A percentile compares a stretch with the other conserved stretches of the same genome.
Conservation (phyloP, 2,113 vertebrate species). For the Dascyllus trimaculatus region DNA sequence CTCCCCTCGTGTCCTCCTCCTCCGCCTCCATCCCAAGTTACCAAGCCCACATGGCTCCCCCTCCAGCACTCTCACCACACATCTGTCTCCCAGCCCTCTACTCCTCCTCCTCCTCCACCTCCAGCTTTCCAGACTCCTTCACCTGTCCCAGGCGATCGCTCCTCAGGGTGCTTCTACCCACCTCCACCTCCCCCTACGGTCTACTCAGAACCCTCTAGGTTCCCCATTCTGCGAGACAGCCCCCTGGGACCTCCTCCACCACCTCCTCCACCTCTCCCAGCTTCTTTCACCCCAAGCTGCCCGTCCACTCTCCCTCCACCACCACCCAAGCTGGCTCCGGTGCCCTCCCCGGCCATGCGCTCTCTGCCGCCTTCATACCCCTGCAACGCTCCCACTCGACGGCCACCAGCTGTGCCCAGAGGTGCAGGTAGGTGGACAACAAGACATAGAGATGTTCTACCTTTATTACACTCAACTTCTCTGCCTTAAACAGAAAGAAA, state of each 20-base stretch:
- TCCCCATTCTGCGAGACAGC: slow-evolving; percentile 73
- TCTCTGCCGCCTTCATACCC: slow-evolving; percentile 85
- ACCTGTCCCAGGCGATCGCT: slow-evolving; percentile 74
- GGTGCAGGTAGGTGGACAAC: slow-evolving; percentile 69
- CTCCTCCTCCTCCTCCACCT: slow-evolving; percentile 78
- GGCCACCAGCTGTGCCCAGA: slow-evolving; percentile 83
- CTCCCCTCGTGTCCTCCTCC: slow-evolving; percentile 69
- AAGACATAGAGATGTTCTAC: not conserved
- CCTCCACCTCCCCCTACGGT: slow-evolving; percentile 56
- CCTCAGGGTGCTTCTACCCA: slow-evolving; percentile 68
- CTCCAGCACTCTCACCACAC: slow-evolving; percentile 72
- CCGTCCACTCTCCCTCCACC: slow-evolving; percentile 75
- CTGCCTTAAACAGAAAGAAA: not conserved
- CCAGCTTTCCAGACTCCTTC: slow-evolving; percentile 74
- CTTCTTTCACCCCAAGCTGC: slow-evolving; percentile 65
- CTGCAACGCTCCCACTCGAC: slow-evolving; percentile 80
- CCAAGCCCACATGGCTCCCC: slow-evolving; percentile 84
- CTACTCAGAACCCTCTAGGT: slow-evolving; percentile 51
- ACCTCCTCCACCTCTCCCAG: slow-evolving; percentile 77
- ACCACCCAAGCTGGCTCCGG: slow-evolving; percentile 82
- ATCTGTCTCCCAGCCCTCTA: slow-evolving; percentile 55
- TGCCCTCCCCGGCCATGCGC: slow-evolving; percentile 81
- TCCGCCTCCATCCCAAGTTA: slow-evolving; percentile 71
- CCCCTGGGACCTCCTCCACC: slow-evolving; percentile 74
- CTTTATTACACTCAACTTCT: not conserved